phyloP scores from a whole-genome alignment of 2,113 vertebrate genomes.

The Dromiciops gliroides region DNA sequence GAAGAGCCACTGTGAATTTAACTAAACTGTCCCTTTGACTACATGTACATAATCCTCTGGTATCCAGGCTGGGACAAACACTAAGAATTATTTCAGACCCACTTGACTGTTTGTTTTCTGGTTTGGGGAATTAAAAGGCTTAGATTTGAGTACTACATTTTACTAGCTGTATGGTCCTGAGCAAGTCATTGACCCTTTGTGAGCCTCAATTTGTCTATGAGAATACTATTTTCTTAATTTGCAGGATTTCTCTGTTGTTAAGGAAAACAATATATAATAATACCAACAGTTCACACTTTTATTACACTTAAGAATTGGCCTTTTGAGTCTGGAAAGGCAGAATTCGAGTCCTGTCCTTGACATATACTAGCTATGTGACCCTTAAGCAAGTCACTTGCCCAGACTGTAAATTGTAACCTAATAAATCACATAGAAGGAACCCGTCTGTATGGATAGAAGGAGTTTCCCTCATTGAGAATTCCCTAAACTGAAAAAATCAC shows the following conservation, averaged over 20 bases:
- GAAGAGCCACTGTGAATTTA: neutral
- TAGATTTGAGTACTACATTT: neutral
- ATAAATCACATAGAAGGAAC: neutral
- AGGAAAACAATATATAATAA: neutral
- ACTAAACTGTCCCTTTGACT: neutral
- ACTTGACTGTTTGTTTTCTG: neutral
- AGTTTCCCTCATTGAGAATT: neutral
- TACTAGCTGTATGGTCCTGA: neutral
- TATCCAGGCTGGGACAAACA: neutral
- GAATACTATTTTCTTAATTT: neutral
- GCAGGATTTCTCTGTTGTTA: neutral
- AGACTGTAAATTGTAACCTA: neutral
- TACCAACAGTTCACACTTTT: neutral
- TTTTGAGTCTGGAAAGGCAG: neutral
- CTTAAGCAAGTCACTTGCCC: neutral
- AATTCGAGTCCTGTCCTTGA: neutral
- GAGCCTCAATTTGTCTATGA: neutral
- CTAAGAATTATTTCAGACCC: neutral
- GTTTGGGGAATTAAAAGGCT: neutral
- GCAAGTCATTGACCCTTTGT: neutral
- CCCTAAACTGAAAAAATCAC: neutral
- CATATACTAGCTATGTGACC: neutral
- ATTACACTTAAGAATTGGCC: neutral
- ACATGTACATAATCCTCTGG: neutral
- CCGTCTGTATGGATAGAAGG: neutral